Percentiles rank a stretch among this genome's conserved stretches.
phyloP scores from a whole-genome alignment of 2,113 vertebrate species.

The Salvator merianae region DNA sequence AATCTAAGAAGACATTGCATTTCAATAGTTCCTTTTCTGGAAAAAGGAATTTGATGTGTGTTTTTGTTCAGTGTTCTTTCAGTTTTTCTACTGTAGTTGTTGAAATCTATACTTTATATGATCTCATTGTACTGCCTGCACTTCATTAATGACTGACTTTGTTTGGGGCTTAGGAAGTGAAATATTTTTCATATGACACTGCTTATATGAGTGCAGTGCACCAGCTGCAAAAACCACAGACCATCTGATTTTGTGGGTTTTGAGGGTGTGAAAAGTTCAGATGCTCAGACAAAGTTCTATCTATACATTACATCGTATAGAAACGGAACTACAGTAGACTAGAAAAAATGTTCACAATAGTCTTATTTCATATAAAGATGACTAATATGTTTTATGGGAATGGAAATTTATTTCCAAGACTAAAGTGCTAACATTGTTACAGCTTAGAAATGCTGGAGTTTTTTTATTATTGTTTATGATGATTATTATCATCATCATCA shows the following conservation, averaged over 20 bases:
- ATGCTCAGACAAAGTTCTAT: slow-evolving; percentile 86
- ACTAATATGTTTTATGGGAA: slow-evolving; percentile 39
- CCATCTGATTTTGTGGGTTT: slow-evolving; percentile 92
- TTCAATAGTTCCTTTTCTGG: slow-evolving; percentile 80
- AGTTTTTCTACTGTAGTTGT: slow-evolving; percentile 87
- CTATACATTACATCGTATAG: slow-evolving; percentile 76
- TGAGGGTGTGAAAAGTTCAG: slow-evolving; percentile 97
- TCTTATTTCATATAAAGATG: slow-evolving; percentile 71
- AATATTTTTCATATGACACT: slow-evolving; percentile 99
- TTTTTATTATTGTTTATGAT: no score
- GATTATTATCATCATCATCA: no score
- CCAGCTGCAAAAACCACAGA: slow-evolving; percentile 94
- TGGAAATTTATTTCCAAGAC: slow-evolving; percentile 5
- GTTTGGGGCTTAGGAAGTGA: slow-evolving; percentile 84
- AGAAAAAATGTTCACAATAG: slow-evolving; percentile 71
- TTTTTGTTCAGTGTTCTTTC: slow-evolving; percentile 88
- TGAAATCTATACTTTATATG: slow-evolving; percentile 97
- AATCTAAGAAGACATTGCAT: slow-evolving; percentile 83
- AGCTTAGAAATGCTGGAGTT: neutral
- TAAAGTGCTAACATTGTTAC: slow-evolving; percentile 8
- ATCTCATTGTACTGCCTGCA: slow-evolving; percentile 93
- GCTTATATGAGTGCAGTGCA: slow-evolving; percentile 84
- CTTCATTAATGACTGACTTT: slow-evolving; percentile 98
- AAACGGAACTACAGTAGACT: slow-evolving; percentile 83
- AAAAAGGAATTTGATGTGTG: slow-evolving; percentile 89